Base-by-base conservation (phyloP, 2,113 vertebrate species). In the Microtus pennsylvanicus region DNA sequence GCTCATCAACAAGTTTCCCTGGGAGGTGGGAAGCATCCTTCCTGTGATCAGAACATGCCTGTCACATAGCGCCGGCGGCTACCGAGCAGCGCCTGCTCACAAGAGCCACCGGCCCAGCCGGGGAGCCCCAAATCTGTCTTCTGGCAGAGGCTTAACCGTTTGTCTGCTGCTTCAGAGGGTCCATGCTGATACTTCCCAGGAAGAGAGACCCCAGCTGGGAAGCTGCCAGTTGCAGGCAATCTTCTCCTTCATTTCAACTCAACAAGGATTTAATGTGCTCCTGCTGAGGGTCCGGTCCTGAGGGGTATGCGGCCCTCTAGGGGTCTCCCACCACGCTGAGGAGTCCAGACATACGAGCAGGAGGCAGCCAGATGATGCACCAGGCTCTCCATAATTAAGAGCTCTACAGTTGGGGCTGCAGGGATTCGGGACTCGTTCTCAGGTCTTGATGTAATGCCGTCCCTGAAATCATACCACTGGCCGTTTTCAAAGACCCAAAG, bases 21-120 rank as follows among this genome's bases (percentile, higher is more conserved):
- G 74, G 96, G 93, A 96, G 92, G 85, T 89, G 69, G 93, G 45
- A 93, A 96, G 86, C 93, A 19, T 97, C 89, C 94, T 91, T 96
- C 52, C 89, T 96, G 91, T 96, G 97, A 98, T 98, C 78, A 22
- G 96, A 91, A 95, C 94, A 96, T 52, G 95, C 89, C 98, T 97
- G 93, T 95, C 95, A 63, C 78, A 17, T 63, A 96, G 80, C 0
- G 67, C 91, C 61, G 1, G 89, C 2, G 0, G 70, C 95, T 61
- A 33, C 61, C 8, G 35, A 93, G 83, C 0, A 0, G 76, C 50
- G 74, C 42, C 12, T 12, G 0, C 3, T 69, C 81, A 24, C 63
- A 91, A 63, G 86, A 92, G 69, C 70, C 38, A 35, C 63, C 5
- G 74, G 81, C 89, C 76, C 75, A 0, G 67, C 94, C 92, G 2